phyloP scores from a whole-genome alignment of 2,888 invertebrate genomes.

The Scaptomyza flava region DNA sequence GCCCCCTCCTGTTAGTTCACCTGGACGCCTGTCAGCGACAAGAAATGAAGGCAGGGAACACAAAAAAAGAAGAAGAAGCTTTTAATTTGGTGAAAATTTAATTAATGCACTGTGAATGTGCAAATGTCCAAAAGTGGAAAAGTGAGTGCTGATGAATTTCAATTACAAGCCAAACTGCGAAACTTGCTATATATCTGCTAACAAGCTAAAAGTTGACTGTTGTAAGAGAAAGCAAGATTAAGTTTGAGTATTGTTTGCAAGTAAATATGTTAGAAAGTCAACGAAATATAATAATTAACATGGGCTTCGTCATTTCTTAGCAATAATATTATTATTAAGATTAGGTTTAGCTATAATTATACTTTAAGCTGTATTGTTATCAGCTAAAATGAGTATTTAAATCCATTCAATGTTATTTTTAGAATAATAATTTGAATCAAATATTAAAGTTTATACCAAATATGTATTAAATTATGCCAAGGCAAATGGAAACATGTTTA shows the following conservation, averaged over 20 bases:
- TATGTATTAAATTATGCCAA: no score
- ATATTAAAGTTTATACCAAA: no score
- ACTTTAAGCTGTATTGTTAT: no score
- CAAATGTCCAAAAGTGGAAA: constrained; percentile 40
- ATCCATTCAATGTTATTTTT: no score
- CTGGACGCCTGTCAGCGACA: constrained; percentile 50
- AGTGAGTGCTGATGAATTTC: constrained; percentile 48
- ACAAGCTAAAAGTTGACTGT: background rate
- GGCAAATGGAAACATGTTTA: no score
- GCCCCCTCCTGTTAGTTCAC: constrained; percentile 27
- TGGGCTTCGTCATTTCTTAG: no score
- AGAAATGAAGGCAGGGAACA: constrained; percentile 2
- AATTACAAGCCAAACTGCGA: constrained; percentile 27
- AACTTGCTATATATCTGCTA: background rate
- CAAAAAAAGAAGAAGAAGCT: constrained; percentile 41
- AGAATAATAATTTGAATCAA: no score
- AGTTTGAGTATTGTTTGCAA: background rate
- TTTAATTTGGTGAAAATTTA: constrained; percentile 71
- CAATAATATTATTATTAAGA: no score
- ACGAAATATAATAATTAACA: no score
- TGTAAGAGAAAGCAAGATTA: background rate
- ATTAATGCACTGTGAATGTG: constrained; percentile 57
- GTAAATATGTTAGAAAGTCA: no score
- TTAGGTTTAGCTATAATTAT: no score
- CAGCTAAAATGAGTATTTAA: no score